Evolutionary conservation across 2,113 vertebrate genomes (phyloP).

Genomic region (Ictalurus furcatus): DNA sequence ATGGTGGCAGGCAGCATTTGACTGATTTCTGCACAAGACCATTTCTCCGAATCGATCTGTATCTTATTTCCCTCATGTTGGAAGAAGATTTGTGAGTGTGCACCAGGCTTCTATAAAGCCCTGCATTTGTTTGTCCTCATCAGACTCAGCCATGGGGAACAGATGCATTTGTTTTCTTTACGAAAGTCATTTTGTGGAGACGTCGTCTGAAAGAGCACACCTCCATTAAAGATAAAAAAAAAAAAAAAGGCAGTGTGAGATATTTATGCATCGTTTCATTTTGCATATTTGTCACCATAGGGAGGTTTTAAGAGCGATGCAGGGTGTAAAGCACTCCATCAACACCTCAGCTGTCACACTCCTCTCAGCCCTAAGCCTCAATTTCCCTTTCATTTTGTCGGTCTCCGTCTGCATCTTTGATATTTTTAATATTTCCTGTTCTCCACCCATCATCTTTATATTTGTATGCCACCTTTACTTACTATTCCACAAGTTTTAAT

Average conservation of each 20-base stretch:
- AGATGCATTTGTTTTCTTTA: conserved; percentile 46
- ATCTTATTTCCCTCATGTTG: conserved; percentile 36
- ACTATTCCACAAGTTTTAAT: not conserved
- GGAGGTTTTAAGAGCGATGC: conserved; percentile 41
- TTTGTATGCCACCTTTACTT: conserved; percentile 36
- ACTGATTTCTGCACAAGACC: conserved; percentile 34
- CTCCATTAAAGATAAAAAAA: conserved; percentile 54
- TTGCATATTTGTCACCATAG: conserved; percentile 56
- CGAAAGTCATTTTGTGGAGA: conserved; percentile 45
- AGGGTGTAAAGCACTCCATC: conserved; percentile 40
- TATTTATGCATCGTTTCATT: conserved; percentile 58
- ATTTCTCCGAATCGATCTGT: conserved; percentile 45
- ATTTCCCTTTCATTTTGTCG: conserved; percentile 19
- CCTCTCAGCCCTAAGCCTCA: not conserved
- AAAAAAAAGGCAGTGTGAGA: conserved; percentile 38
- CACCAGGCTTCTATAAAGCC: conserved; percentile 24
- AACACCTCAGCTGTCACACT: conserved; percentile 25
- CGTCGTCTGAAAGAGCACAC: conserved; percentile 46
- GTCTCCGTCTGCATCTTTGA: conserved; percentile 2
- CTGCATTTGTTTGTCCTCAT: conserved; percentile 41
- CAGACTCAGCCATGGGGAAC: conserved; percentile 40
- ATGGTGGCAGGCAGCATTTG: conserved; percentile 12
- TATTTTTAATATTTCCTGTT: conserved; percentile 17
- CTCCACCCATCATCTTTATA: conserved; percentile 43
- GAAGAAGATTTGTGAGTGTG: conserved; percentile 23